Conservation (phyloP, 2,888 invertebrate species). For the Galerucella calmariensis region DNA sequence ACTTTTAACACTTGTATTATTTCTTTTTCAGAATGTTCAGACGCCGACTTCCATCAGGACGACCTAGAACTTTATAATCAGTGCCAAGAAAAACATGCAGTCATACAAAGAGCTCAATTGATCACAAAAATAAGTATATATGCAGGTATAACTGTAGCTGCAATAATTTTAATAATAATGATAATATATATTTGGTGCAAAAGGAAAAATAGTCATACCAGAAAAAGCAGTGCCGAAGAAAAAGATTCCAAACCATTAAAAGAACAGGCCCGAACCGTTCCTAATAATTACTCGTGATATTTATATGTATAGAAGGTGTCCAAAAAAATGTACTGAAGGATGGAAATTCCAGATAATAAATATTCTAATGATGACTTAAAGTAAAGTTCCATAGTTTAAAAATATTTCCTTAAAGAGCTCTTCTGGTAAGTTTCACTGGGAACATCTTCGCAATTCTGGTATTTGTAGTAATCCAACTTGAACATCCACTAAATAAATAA, state of each 20-base stretch:
- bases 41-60: conserved; percentile 26
- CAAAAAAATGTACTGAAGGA: not conserved
- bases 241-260: conserved; percentile 12
- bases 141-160: conserved; percentile 19
- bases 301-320: not conserved
- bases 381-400: not conserved
- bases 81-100: conserved; percentile 26
- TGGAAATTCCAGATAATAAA: not conserved
- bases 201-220: conserved; percentile 16
- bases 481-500: too few species aligned
- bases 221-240: not conserved
- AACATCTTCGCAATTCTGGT: too few species aligned
- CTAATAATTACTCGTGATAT: conserved; percentile 33
- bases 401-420: not conserved
- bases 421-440: too few species aligned
- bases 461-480: too few species aligned
- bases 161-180: conserved; percentile 19
- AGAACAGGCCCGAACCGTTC: conserved; percentile 17
- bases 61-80: conserved; percentile 30
- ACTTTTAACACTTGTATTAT: conserved; percentile 5
- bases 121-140: conserved; percentile 32
- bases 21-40: conserved; percentile 37
- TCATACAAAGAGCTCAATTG: conserved; percentile 21
- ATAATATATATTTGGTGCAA: conserved; percentile 23
- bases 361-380: not conserved